These are phyloP conservation scores for Heterohyrax brucei DNA, from an alignment of 2,797 vertebrate genomes.

Conservation along the genomic window DNA sequence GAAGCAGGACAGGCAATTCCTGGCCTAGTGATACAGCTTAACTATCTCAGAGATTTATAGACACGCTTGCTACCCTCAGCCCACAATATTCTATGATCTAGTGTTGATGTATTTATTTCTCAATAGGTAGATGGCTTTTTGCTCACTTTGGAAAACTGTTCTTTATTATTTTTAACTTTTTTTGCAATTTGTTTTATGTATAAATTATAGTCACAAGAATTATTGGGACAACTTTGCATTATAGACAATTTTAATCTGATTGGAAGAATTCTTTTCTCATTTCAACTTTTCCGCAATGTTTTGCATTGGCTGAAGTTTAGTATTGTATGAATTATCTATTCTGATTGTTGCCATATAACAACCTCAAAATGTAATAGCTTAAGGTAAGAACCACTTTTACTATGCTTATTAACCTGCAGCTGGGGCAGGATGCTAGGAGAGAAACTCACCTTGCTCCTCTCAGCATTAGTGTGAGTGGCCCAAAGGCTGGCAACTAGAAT, in stretches of 20 bases:
- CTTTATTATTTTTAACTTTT: slow-evolving; percentile 67
- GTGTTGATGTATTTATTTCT: slow-evolving; percentile 76
- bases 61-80: slow-evolving; percentile 79
- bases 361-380: background rate
- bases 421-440: background rate
- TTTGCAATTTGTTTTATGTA: slow-evolving; percentile 3
- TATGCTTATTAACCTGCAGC: background rate
- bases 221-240: background rate
- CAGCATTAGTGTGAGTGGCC: background rate
- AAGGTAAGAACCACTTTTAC: background rate
- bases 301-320: background rate
- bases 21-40: slow-evolving; percentile 75
- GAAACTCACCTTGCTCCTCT: background rate
- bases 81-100: slow-evolving; percentile 38
- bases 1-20: slow-evolving; percentile 84
- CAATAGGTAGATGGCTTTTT: slow-evolving; percentile 30
- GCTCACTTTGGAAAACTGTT: slow-evolving; percentile 62
- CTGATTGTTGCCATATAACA: background rate
- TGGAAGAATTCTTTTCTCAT: background rate
- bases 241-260: background rate
- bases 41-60: slow-evolving; percentile 87
- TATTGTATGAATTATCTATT: background rate
- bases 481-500: background rate
- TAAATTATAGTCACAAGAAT: slow-evolving; percentile 30
- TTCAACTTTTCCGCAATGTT: background rate